Evolutionary conservation across 2,888 invertebrate genomes (phyloP).

Genomic region (Penaeus monodon): DNA sequence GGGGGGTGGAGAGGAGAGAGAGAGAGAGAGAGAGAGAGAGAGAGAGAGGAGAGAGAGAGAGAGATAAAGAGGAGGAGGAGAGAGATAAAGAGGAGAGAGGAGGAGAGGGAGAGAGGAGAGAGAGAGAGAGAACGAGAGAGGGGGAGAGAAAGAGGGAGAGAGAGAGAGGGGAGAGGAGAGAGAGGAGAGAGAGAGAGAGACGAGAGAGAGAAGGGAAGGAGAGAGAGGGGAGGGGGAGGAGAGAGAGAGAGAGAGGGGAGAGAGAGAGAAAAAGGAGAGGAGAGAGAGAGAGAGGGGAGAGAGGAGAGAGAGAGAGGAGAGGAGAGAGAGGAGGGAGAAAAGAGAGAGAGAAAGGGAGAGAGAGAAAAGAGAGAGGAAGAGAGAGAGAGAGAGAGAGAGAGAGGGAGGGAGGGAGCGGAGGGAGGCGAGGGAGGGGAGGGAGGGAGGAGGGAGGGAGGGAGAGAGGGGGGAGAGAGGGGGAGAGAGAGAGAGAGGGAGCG

Average conservation of each 20-base stretch:
- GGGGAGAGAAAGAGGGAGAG: no score
- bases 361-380: not conserved
- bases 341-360: no score
- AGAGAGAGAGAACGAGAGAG: no score
- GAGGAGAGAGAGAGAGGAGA: not conserved
- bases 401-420: conserved; percentile 3
- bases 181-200: no score
- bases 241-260: not conserved
- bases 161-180: no score
- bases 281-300: no score
- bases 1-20: not conserved
- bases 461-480: not conserved
- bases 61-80: not conserved
- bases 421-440: not conserved
- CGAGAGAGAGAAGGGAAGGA: not conserved
- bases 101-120: not conserved
- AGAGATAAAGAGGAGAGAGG: no score
- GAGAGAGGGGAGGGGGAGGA: not conserved
- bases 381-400: conserved; percentile 21
- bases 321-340: not conserved
- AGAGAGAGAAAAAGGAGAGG: no score
- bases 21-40: not conserved
- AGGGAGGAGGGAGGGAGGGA: not conserved
- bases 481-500: not conserved
- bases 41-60: not conserved